phyloP scores from a whole-genome alignment of 2,888 invertebrate species.

The Epirrhoe tristata region DNA sequence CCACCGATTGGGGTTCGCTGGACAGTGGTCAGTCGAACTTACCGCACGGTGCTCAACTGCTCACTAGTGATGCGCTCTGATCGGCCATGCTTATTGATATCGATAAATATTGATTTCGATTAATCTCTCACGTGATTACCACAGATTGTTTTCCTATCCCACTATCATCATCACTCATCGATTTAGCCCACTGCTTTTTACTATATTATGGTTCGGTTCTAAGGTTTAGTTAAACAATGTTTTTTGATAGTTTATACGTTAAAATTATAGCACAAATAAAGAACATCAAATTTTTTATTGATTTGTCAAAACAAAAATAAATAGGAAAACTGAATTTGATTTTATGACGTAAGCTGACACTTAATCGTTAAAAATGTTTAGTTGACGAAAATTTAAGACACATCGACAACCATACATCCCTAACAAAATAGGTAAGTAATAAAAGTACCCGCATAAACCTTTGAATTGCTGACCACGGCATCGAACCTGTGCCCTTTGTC shows the following conservation, averaged over 20 bases:
- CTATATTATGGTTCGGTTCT: too few species aligned
- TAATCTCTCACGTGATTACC: background rate
- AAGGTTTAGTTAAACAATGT: too few species aligned
- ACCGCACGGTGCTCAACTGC: conserved; percentile 55
- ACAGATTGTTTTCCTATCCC: too few species aligned
- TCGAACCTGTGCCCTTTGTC: conserved; percentile 82
- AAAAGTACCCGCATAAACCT: conserved; percentile 84
- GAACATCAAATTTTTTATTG: too few species aligned
- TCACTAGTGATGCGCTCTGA: conserved; percentile 47
- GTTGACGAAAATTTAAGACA: conserved; percentile 1
- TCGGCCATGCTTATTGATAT: conserved; percentile 49
- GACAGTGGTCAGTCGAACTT: conserved; percentile 72
- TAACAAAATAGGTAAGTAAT: conserved; percentile 73
- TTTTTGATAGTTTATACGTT: too few species aligned
- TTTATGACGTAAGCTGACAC: too few species aligned
- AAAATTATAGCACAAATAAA: too few species aligned
- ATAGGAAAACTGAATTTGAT: too few species aligned
- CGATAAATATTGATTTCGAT: conserved; percentile 28
- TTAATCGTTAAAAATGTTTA: background rate
- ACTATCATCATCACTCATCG: too few species aligned
- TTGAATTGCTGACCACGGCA: conserved; percentile 83
- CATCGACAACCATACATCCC: conserved; percentile 54
- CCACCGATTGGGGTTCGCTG: conserved; percentile 72
- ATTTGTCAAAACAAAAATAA: too few species aligned
- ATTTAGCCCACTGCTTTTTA: too few species aligned